Conservation (phyloP, 2,797 vertebrate species). For the Sebastes vulpes region DNA sequence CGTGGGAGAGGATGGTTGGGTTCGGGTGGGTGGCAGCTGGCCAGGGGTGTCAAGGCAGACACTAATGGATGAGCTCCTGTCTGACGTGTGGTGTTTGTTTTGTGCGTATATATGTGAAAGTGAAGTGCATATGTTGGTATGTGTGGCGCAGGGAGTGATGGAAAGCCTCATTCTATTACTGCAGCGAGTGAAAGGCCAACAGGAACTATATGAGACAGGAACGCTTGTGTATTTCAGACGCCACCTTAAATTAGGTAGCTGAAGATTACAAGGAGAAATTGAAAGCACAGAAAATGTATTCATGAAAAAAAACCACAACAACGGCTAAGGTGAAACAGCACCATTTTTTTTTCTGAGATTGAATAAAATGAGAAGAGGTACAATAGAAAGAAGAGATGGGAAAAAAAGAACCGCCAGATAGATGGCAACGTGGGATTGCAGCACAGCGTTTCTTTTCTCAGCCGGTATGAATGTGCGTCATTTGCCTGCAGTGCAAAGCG, state of each 20-base stretch:
- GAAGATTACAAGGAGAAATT: slow-evolving; percentile 38
- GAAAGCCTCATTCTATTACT: slow-evolving; percentile 59
- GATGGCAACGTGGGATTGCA: slow-evolving; percentile 2
- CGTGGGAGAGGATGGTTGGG: neutral
- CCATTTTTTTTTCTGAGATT: slow-evolving; percentile 16
- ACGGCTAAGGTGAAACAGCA: neutral
- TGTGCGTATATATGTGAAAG: slow-evolving; percentile 27
- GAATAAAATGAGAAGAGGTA: slow-evolving; percentile 21
- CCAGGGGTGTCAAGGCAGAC: slow-evolving; percentile 31
- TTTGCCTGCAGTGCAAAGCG: slow-evolving; percentile 13
- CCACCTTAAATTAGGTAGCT: slow-evolving; percentile 54
- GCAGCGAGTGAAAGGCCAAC: slow-evolving; percentile 12
- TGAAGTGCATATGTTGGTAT: slow-evolving; percentile 3
- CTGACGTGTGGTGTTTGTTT: slow-evolving; percentile 5
- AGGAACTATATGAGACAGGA: slow-evolving; percentile 39
- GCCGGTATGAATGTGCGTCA: slow-evolving; percentile 16
- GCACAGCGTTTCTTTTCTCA: slow-evolving; percentile 29
- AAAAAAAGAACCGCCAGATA: neutral
- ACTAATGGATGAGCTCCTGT: slow-evolving; percentile 53
- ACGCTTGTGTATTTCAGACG: slow-evolving; percentile 59
- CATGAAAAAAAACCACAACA: neutral
- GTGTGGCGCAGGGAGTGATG: slow-evolving; percentile 33
- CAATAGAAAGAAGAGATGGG: neutral
- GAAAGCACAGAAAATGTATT: slow-evolving; percentile 43
- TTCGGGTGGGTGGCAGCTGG: slow-evolving; percentile 19